These are phyloP conservation scores for Pseudorectes ferrugineus DNA, from an alignment of 2,113 vertebrate genomes.

Conservation along the genomic window DNA sequence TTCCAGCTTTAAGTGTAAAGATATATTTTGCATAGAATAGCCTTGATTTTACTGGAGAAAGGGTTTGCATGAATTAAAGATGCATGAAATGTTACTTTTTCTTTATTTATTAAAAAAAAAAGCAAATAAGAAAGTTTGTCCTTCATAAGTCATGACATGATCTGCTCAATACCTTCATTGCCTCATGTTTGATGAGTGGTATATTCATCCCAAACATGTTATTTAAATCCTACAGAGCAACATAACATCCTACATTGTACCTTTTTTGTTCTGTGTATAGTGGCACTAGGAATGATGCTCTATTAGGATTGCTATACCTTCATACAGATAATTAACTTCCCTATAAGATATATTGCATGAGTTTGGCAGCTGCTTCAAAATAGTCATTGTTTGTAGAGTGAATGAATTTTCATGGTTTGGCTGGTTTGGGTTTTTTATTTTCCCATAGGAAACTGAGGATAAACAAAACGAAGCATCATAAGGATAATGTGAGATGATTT, in stretches of 20 bases:
- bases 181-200: not conserved
- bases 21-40: not conserved
- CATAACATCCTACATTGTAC: not conserved
- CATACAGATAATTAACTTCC: not conserved
- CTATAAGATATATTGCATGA: not conserved
- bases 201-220: not conserved
- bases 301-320: not conserved
- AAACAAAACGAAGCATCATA: not conserved
- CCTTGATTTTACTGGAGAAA: not conserved
- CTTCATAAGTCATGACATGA: not conserved
- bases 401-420: not conserved
- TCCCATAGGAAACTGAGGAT: not conserved
- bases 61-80: not conserved
- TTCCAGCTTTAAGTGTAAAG: not conserved
- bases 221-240: not conserved
- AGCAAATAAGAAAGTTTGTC: not conserved
- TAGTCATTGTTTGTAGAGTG: not conserved
- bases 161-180: not conserved
- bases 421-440: not conserved
- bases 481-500: not conserved
- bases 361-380: not conserved
- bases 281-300: not conserved
- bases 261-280: not conserved
- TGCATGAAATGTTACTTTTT: not conserved
- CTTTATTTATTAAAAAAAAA: constrained; percentile 4